Base-by-base conservation (phyloP, 2,888 invertebrate genomes). In the Heliconius ismenius region DNA sequence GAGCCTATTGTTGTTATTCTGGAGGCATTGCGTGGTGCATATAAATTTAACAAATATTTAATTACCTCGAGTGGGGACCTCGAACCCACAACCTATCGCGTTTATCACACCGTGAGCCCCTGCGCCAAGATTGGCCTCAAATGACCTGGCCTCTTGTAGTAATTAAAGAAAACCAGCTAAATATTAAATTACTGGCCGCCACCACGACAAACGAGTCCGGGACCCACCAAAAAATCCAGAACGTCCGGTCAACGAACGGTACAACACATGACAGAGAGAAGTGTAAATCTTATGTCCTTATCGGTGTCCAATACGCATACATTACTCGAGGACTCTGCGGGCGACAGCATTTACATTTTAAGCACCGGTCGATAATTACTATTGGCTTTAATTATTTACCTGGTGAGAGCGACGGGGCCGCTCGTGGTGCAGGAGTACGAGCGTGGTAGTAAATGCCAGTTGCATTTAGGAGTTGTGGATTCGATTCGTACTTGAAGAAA, bases 291-390 rank as follows among this genome's bases (percentile, higher is more conserved):
- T 87, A 82, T 85, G 84, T 86, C 86, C 89, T 92, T 92, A 91
- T 92, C 92, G 90, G 89, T 89, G 85, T 86, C 85, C 88, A 86
- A 90, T 91, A 89, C 90, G 86, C 88, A 90, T 88, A 89, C 79
- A 81, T 83, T 84, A 83, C 82, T 83, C 83, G 85, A 87, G 86
- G 86, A 87, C 85, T 87, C 89, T 84, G 83, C 84, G 83, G 91
- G 92, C 92, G 91, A 91, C 91, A 91, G 89, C 90, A 92, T 93
- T 92, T 92, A 89, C 93, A 93, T 92, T 92, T 91, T 90, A 91
- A 90, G 87, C 89, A 86, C 86, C 88, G 83, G 86, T 86, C 83
- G 85, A 90, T 92, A 92, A 92, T 93, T 92, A 92, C 91, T 88
- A 90, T 88, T 88, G 88, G 86, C 82, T 80, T 84, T 84, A 84